A percentile compares a stretch with the other conserved stretches of the same genome.
Conservation (phyloP, 2,797 vertebrate species). For the Glossophaga mutica region DNA sequence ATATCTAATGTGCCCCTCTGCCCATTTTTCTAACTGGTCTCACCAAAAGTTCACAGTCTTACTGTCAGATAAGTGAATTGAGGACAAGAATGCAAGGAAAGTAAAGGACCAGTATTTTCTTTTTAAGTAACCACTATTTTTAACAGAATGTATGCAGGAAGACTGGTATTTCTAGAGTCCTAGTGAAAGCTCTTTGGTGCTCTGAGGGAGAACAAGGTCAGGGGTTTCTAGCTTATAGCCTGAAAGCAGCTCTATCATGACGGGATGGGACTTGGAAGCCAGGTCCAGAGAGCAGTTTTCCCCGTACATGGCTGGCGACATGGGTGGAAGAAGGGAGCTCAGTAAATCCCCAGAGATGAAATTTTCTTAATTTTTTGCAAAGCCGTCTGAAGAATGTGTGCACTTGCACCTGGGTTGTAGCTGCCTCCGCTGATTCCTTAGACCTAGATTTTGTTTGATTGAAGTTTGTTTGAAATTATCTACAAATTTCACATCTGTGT, state of each 20-base stretch:
- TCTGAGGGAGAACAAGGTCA: neutral
- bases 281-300: neutral
- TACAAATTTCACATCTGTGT: slow-evolving; percentile 9
- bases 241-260: neutral
- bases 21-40: neutral
- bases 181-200: neutral
- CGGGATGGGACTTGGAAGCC: neutral
- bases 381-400: neutral
- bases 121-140: neutral
- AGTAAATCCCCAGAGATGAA: neutral
- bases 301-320: fast-evolving
- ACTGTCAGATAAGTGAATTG: neutral
- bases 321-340: neutral
- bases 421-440: neutral
- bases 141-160: neutral
- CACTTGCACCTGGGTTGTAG: neutral
- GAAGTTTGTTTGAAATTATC: slow-evolving; percentile 47
- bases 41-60: neutral
- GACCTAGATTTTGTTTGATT: slow-evolving; percentile 18
- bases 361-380: neutral
- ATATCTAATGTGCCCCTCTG: neutral
- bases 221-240: neutral
- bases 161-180: neutral
- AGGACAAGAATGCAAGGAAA: neutral
- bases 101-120: neutral